Conservation (phyloP, 2,113 vertebrate genomes). For the Eclectus roratus region DNA sequence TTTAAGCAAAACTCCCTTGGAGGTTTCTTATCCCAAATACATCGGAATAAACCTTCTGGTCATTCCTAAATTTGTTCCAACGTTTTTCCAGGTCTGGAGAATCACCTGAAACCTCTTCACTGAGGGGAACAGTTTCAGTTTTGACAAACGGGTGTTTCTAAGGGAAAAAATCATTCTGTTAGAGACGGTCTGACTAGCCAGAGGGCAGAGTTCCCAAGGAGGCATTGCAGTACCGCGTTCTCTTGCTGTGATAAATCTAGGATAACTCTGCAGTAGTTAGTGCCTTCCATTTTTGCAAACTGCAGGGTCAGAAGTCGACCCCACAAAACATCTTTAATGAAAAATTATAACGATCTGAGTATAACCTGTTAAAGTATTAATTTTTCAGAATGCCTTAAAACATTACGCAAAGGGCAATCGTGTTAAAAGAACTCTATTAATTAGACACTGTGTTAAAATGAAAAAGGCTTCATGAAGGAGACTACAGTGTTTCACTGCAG, state of each 20-base stretch:
- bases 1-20: background rate
- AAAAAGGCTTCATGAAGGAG: background rate
- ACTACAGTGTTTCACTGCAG: background rate
- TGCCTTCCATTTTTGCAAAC: background rate
- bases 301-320: background rate
- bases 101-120: background rate
- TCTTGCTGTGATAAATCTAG: background rate
- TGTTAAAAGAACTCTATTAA: conserved; percentile 24
- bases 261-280: background rate
- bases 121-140: background rate
- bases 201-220: background rate
- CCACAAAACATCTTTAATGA: background rate
- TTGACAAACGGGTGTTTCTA: background rate
- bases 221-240: background rate
- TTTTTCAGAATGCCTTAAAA: conserved; percentile 30
- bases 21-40: background rate
- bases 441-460: conserved; percentile 5
- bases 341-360: background rate
- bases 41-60: background rate
- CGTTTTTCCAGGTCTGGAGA: background rate
- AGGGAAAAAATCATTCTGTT: background rate
- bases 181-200: background rate
- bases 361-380: conserved; percentile 27
- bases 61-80: background rate
- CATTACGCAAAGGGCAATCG: background rate